phyloP scores from a whole-genome alignment of 2,888 invertebrate genomes.

The Spatulosminthurus flaviceps region DNA sequence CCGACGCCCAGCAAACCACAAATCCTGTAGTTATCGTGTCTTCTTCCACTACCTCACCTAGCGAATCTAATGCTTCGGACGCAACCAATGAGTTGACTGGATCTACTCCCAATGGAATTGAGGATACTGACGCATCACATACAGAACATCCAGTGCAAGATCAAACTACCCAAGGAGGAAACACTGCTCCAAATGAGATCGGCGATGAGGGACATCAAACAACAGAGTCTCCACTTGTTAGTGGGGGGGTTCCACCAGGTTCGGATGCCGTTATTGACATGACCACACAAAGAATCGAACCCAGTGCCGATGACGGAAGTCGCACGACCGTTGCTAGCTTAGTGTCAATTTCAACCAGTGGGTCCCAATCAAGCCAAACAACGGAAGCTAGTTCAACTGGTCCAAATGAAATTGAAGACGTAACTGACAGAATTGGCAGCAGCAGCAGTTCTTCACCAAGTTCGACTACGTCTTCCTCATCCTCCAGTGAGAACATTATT shows the following conservation, averaged over 20 bases:
- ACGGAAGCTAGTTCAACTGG: background rate
- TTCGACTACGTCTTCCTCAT: background rate
- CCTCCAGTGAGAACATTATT: background rate
- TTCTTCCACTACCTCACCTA: slow-evolving; percentile 20
- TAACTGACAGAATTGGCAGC: background rate
- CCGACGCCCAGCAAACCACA: slow-evolving; percentile 12
- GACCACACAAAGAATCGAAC: slow-evolving; percentile 19
- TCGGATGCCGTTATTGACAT: slow-evolving; percentile 11
- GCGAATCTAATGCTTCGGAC: background rate
- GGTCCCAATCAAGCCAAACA: background rate
- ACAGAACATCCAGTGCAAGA: slow-evolving; percentile 26
- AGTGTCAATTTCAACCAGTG: slow-evolving; percentile 43
- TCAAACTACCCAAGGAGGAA: background rate
- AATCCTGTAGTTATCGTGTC: background rate
- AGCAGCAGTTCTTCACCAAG: background rate
- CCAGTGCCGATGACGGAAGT: slow-evolving; percentile 35
- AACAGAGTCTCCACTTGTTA: background rate
- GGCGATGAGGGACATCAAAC: slow-evolving; percentile 21
- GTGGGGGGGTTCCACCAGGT: background rate
- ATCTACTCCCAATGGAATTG: background rate
- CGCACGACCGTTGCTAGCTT: slow-evolving; percentile 39
- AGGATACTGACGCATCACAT: background rate
- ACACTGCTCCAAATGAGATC: background rate
- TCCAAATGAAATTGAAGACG: background rate
- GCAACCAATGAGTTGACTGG: slow-evolving; percentile 9